Percentiles rank a stretch among this genome's conserved stretches.
Conservation (phyloP, 2,888 invertebrate species). For the Lasioglossum calceatum region DNA sequence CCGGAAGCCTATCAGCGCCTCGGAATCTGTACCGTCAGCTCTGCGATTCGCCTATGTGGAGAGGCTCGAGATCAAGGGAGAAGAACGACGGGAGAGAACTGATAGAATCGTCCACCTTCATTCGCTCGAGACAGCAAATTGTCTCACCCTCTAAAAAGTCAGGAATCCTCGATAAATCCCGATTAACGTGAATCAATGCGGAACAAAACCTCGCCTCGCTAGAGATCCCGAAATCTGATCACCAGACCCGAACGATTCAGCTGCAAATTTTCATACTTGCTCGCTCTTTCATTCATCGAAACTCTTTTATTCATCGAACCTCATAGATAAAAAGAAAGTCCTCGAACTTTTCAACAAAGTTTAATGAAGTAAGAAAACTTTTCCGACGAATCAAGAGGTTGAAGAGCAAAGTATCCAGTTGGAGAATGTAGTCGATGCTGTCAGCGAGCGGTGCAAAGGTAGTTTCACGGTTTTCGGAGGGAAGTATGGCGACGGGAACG, state of each 20-base stretch:
- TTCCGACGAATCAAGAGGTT: background rate
- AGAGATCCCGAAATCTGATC: background rate
- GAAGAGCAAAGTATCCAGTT: background rate
- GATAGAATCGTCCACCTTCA: constrained; percentile 38
- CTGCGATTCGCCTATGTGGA: constrained; percentile 52
- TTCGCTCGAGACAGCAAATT: constrained; percentile 24
- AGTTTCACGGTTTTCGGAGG: constrained; percentile 5
- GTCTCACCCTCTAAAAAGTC: constrained; percentile 6
- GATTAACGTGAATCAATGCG: background rate
- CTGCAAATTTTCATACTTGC: background rate
- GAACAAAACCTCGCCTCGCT: background rate
- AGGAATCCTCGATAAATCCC: background rate
- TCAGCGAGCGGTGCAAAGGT: constrained; percentile 9
- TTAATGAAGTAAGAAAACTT: background rate
- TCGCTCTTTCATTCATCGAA: no score
- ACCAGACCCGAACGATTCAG: background rate
- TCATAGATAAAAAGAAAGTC: no score
- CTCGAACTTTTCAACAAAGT: no score
- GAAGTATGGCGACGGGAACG: constrained; percentile 45
- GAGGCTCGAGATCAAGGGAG: constrained; percentile 40
- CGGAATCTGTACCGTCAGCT: constrained; percentile 82
- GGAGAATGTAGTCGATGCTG: background rate
- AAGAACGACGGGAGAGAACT: background rate
- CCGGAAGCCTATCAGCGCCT: constrained; percentile 80
- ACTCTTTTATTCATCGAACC: no score